phyloP scores from a whole-genome alignment of 1,140 invertebrate species.

The Hylyphantes graminicola region DNA sequence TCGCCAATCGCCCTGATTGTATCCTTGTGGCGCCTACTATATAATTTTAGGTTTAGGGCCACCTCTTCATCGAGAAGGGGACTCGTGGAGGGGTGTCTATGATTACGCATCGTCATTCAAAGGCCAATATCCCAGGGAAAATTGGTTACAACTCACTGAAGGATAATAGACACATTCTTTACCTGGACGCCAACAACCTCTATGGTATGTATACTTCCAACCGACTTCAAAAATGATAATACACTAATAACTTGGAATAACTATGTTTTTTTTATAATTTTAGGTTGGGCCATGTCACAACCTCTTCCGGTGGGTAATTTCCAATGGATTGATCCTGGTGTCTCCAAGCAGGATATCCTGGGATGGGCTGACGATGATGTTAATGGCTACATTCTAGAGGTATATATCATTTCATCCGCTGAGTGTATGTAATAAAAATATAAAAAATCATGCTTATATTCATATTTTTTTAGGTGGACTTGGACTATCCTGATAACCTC shows the following conservation, averaged over 20 bases:
- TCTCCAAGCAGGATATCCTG: not conserved
- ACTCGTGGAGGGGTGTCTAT: constrained; percentile 9
- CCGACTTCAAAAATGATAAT: too few species aligned
- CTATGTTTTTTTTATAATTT: too few species aligned
- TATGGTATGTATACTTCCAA: too few species aligned
- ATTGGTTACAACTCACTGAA: too few species aligned
- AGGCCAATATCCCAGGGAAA: not conserved
- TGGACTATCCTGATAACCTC: constrained; percentile 62
- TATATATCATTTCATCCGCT: not conserved
- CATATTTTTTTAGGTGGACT: constrained; percentile 46
- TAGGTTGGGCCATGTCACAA: constrained; percentile 21
- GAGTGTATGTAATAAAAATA: too few species aligned
- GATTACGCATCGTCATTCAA: not conserved
- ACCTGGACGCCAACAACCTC: not conserved
- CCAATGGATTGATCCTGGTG: constrained; percentile 12
- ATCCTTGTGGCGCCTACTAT: too few species aligned
- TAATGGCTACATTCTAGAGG: constrained; percentile 63
- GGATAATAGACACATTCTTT: not conserved
- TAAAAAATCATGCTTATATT: too few species aligned
- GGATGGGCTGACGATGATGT: constrained; percentile 52
- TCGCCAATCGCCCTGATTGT: too few species aligned
- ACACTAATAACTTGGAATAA: too few species aligned
- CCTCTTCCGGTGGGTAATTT: constrained; percentile 40
- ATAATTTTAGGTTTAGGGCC: too few species aligned
- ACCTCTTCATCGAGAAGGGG: constrained; percentile 35